Conservation (phyloP, 2,797 vertebrate species). For the Cynodonichthys magdalenae region DNA sequence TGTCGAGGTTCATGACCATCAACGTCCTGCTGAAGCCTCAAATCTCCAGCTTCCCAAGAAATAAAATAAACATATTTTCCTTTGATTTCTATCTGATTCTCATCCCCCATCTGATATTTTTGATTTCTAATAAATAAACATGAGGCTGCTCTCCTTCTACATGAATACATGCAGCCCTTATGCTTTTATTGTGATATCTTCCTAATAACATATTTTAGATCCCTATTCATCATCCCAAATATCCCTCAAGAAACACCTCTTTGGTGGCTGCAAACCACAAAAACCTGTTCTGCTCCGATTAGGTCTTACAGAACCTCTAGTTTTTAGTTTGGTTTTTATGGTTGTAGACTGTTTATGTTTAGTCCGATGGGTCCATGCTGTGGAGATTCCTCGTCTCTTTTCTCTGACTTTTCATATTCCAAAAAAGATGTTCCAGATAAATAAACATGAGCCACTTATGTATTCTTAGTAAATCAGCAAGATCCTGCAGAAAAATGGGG, state of each 20-base stretch:
- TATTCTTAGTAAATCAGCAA: constrained; percentile 56
- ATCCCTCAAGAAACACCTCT: constrained; percentile 40
- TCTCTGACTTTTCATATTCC: constrained; percentile 21
- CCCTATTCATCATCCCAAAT: constrained; percentile 64
- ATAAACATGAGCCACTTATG: constrained; percentile 64
- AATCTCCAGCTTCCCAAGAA: constrained; percentile 50
- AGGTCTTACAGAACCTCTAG: constrained; percentile 25
- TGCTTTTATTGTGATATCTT: constrained; percentile 60
- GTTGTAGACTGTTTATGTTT: constrained; percentile 63
- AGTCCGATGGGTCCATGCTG: constrained; percentile 45
- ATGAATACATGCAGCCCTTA: constrained; percentile 40
- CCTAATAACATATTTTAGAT: constrained; percentile 50
- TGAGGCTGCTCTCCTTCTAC: constrained; percentile 51
- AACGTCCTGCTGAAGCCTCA: constrained; percentile 50
- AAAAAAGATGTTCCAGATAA: constrained; percentile 58
- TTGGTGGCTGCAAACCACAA: constrained; percentile 14
- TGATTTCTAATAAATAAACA: constrained; percentile 74
- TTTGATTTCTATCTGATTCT: constrained; percentile 58
- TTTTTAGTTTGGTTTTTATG: constrained; percentile 40
- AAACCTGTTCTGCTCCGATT: background rate
- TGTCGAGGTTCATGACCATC: constrained; percentile 46
- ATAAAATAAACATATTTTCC: constrained; percentile 60
- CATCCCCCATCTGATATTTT: constrained; percentile 34
- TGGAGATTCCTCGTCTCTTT: constrained; percentile 27
- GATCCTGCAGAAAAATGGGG: constrained; percentile 2